These are phyloP conservation scores for Crocuta crocuta DNA, from an alignment of 2,113 vertebrate genomes.

Conservation along the genomic window DNA sequence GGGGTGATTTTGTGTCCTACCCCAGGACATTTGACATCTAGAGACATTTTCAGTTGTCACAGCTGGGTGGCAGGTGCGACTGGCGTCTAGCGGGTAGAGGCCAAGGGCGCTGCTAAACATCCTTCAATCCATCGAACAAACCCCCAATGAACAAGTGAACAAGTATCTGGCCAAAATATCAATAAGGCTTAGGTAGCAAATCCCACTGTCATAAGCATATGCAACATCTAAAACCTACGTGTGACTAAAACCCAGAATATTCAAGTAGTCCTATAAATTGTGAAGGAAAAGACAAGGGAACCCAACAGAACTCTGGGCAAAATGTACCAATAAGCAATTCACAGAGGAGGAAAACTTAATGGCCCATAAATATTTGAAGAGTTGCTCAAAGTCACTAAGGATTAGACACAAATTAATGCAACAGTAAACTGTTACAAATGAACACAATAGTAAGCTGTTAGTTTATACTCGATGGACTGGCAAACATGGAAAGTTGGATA, in stretches of 20 bases:
- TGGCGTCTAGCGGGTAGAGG: not conserved
- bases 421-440: not conserved
- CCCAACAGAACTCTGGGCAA: not conserved
- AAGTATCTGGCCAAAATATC: not conserved
- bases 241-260: not conserved
- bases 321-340: not conserved
- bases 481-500: not conserved
- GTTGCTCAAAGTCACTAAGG: not conserved
- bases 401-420: not conserved
- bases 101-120: not conserved
- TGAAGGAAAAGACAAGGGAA: not conserved
- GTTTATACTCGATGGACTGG: not conserved
- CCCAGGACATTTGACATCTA: not conserved
- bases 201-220: not conserved
- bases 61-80: not conserved
- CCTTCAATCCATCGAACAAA: not conserved
- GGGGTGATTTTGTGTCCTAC: not conserved
- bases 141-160: not conserved
- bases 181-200: not conserved
- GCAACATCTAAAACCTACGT: not conserved
- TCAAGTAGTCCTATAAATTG: not conserved
- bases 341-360: not conserved
- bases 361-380: not conserved
- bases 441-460: not conserved
- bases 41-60: not conserved